These are phyloP conservation scores for Stomorhina lunata DNA, from an alignment of 2,888 invertebrate genomes.

Conservation along the genomic window DNA sequence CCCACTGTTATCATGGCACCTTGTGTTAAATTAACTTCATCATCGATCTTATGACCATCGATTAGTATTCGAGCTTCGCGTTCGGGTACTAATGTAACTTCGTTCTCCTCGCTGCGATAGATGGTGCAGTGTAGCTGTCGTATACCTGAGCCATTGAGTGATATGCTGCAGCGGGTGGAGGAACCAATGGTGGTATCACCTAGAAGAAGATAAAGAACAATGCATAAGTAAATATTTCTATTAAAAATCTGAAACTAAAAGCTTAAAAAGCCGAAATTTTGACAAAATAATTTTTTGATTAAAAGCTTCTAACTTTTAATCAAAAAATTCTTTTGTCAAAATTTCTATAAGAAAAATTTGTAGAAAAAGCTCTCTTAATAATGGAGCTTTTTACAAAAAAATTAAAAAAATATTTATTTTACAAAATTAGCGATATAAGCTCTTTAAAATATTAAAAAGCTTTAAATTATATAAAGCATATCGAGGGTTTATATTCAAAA, in stretches of 20 bases:
- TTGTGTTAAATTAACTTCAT: slow-evolving; percentile 89
- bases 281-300: not conserved
- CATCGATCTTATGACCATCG: slow-evolving; percentile 87
- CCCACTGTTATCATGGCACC: slow-evolving; percentile 96
- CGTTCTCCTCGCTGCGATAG: slow-evolving; percentile 88
- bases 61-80: slow-evolving; percentile 85
- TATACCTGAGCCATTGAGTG: slow-evolving; percentile 92
- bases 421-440: too few relatives aligned
- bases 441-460: too few relatives aligned
- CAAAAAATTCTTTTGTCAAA: too few relatives aligned
- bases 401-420: too few relatives aligned
- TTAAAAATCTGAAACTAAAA: not conserved
- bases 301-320: too few relatives aligned
- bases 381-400: too few relatives aligned
- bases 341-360: too few relatives aligned
- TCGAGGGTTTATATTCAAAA: too few relatives aligned
- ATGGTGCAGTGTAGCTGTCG: slow-evolving; percentile 92
- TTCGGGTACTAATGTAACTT: slow-evolving; percentile 91
- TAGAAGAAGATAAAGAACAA: slow-evolving; percentile 78
- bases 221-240: not conserved
- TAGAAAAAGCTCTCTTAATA: too few relatives aligned
- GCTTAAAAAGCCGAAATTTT: not conserved
- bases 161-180: slow-evolving; percentile 89
- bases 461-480: too few relatives aligned
- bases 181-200: slow-evolving; percentile 91